These are phyloP conservation scores for Drosophila sp. DNA, from an alignment of 1,140 invertebrate species.

Conservation along the genomic window DNA sequence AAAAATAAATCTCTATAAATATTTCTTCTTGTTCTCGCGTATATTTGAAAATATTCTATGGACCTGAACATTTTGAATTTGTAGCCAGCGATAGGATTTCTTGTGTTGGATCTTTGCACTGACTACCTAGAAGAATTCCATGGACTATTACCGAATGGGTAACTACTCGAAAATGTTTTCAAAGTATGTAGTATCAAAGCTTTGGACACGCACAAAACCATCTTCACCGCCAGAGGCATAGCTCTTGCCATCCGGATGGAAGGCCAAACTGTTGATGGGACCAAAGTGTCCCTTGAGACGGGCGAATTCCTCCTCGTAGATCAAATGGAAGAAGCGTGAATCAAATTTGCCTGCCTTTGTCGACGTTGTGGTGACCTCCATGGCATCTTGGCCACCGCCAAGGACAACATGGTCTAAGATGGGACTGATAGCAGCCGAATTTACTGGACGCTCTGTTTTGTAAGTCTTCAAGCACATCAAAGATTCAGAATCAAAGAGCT, in stretches of 20 bases:
- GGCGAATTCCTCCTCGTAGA: conserved; percentile 99
- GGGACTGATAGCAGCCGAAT: conserved; percentile 97
- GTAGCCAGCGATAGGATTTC: conserved; percentile 29
- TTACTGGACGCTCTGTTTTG: conserved; percentile 97
- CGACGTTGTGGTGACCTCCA: conserved; percentile 99
- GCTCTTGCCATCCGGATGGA: conserved; percentile 98
- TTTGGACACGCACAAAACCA: conserved; percentile 98
- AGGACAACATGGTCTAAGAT: conserved; percentile 96
- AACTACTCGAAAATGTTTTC: conserved; percentile 97
- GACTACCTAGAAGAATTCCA: conserved; percentile 33
- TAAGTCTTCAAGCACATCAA: conserved; percentile 95
- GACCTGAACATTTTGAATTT: conserved; percentile 74
- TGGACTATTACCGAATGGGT: conserved; percentile 46
- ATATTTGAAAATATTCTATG: conserved; percentile 77
- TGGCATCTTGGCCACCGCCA: conserved; percentile 99
- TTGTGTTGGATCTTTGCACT: conserved; percentile 16
- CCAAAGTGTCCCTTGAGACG: conserved; percentile 99
- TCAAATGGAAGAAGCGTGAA: conserved; percentile 98
- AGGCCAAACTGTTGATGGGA: conserved; percentile 99
- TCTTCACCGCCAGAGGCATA: conserved; percentile 99
- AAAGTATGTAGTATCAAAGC: conserved; percentile 98
- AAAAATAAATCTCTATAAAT: not conserved
- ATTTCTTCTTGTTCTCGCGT: conserved; percentile 78
- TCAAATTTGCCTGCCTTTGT: conserved; percentile 98
- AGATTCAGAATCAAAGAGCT: conserved; percentile 94